These are phyloP conservation scores for Opisthograptis luteolata DNA, from an alignment of 2,888 invertebrate genomes.

Conservation along the genomic window DNA sequence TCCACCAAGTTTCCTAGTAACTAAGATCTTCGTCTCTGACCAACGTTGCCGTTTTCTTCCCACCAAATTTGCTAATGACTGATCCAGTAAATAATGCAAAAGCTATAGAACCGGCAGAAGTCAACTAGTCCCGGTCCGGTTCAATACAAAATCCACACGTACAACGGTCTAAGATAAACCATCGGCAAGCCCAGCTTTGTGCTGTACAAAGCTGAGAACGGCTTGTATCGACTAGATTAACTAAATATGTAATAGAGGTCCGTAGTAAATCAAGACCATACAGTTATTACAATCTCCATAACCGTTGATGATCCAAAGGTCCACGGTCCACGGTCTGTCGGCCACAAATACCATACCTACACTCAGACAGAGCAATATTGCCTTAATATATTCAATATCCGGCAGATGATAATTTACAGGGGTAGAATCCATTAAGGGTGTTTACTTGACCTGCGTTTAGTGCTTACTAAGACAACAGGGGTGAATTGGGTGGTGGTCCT, in stretches of 20 bases:
- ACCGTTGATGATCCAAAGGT: constrained; percentile 49
- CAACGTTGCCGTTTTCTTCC: too few species aligned
- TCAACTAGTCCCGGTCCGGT: too few species aligned
- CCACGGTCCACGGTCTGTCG: constrained; percentile 39
- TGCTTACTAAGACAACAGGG: constrained; percentile 85
- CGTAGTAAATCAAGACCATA: constrained; percentile 13
- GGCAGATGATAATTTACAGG: constrained; percentile 79
- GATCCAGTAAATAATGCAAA: too few species aligned
- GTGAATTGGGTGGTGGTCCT: constrained; percentile 48
- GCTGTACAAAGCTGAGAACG: neutral
- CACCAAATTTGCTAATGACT: too few species aligned
- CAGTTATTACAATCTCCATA: constrained; percentile 48
- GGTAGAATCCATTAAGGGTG: constrained; percentile 83
- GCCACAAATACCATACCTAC: constrained; percentile 58
- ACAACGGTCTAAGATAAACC: too few species aligned
- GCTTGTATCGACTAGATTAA: too few species aligned
- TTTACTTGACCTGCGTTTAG: constrained; percentile 84
- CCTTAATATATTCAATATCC: constrained; percentile 84
- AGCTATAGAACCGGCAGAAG: too few species aligned
- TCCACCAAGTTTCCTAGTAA: too few species aligned
- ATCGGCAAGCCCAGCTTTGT: neutral
- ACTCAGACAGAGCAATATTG: constrained; percentile 66
- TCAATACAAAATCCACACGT: too few species aligned
- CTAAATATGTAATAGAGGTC: neutral
- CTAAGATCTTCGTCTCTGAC: too few species aligned